Evolutionary conservation across 1,140 invertebrate species (phyloP), one percentile per base, ranked within the genome.

Genomic region (Heliothis subflexa): DNA sequence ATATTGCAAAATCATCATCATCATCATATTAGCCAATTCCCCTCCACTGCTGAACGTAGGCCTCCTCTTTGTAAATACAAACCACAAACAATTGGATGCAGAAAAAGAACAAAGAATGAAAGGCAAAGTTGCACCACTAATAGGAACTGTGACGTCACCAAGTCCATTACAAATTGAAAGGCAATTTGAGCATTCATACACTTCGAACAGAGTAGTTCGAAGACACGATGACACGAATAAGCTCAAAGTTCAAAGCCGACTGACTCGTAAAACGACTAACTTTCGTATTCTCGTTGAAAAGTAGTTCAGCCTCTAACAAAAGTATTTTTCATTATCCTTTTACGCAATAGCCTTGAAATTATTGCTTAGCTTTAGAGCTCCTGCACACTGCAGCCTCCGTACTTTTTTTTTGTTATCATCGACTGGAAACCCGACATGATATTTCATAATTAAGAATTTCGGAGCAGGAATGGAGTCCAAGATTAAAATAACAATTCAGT

Each of bases 151-250:
- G 28, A 14, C 59, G 28, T 9, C 59, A 61, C 25, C 12, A 7
- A 61, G 59, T 40, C 59, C 28, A 40, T 61, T n/a, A 40, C 13
- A 21, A 61, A 40, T 61, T 52, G 59, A 14, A 33, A 61, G 59
- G 25, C 59, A 61, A 61, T 61, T 40, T 40, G 25, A 33, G 28
- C 28, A 33, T 28, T 61, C 59, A 61, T 40, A 61, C 59, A 40
- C 21, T 18, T 21, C 28, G 13, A 25, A n/a, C 59, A n/a, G 14
- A 21, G 13, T 10, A 33, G 21, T 61, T 40, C 21, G 28, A 25
- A 2, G 21, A 61, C 25, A 14, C 59, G 28, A 61, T n/a, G 25
- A 61, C 59, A 61, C 25, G 59, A 61, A 33, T 61, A 40, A 40
- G 59, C 13, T 61, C 13, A 14, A 33, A 61, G 28, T 61, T 40